Base-by-base conservation (phyloP, 2,113 vertebrate genomes). In the Pungitius pungitius region DNA sequence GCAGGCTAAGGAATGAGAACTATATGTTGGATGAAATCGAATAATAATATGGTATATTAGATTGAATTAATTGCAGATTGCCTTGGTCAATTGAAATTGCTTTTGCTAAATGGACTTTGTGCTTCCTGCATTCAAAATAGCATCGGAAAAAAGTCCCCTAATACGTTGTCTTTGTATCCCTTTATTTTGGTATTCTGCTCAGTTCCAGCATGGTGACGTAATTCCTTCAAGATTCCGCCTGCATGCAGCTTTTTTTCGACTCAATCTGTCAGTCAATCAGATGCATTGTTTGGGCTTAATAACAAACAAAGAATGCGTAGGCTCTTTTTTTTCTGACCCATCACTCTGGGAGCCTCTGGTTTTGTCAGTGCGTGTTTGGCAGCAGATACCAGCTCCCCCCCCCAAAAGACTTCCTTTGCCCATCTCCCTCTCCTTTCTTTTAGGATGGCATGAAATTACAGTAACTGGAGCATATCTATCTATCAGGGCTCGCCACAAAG, bases 211-310 rank as follows among this genome's bases (percentile, higher is more conserved):
- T 14, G 26, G 64, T 81, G 69, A 79, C 73, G 54, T 55, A 70
- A 77, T 80, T 60, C 63, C 68, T 66, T 43, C 40, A 47, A 63
- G 73, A 84, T 56, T 80, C 55, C 13, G 1, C 47, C 52, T 20
- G 30, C 2, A 61, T 58, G 63, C 66, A 43, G 52, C 57, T 60
- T 72, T 49, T n/a, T 71, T 71, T 80, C 69, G 40, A 78, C 85
- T 81, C 73, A 84, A 85, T 87, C 85, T 86, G 84, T 88, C 87
- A 90, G 51, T 88, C 84, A 85, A 78, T 85, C 83, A 72, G 73
- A 54, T 1, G 40, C 51, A 73, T 63, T 74, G 58, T 78, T 84
- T 76, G 45, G 39, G 63, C 77, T 66, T 73, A 60, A 82, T 78
- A 76, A 78, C 61, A 84, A 83, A 82, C 67, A 58, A 11, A 69